Evolutionary conservation across 2,797 vertebrate genomes (phyloP), one percentile per base, ranked within the genome.

Genomic region (Takifugu ocellatus): DNA sequence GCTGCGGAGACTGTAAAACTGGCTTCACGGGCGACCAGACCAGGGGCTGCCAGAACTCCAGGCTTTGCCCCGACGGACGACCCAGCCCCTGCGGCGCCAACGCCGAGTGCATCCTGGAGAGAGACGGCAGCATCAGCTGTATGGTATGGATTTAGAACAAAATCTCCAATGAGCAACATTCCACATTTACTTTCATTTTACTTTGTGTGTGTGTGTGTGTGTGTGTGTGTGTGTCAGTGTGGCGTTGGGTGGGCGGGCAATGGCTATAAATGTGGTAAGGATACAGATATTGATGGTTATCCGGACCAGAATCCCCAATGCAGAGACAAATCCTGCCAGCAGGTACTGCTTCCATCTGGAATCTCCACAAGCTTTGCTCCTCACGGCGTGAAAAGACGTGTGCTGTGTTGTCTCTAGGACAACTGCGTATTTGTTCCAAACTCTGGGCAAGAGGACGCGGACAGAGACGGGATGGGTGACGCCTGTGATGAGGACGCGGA

Each of bases 391-490:
- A 16, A 51, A 45, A 12, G 46, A 63, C 6, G 68, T 65, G 57
- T 46, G 3, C 8, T 31, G 16, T 61, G 17, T 49, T 21, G 49
- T 68, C 73, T 82, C 56, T 82, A 99, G 97, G 97, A 99, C 86
- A 99, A 99, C 83, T 99, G 97, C 81, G 72, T 91, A n/a, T 94
- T 91, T 61, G 94, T 98, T 55, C 97, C 97, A 43, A 99, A 99
- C 82, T 99, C 97, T 36, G 97, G 97, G 45, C 97, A 99, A 88
- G 97, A 99, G 83, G 97, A 99, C 46, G 93, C 94, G 0, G 97
- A 99, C 76, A 70, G 86, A 56, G 94, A 99, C 5, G 94, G 94
- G 25, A 63, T 87, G 27, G 97, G 97, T 14, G 93, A 99, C 21
- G 87, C 95, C 3, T 99, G 97, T 72, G 97, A 99, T 2, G 91